Evolutionary conservation across 2,113 vertebrate species (phyloP), one percentile per base, ranked within the genome.

Genomic region (Albula goreensis): DNA sequence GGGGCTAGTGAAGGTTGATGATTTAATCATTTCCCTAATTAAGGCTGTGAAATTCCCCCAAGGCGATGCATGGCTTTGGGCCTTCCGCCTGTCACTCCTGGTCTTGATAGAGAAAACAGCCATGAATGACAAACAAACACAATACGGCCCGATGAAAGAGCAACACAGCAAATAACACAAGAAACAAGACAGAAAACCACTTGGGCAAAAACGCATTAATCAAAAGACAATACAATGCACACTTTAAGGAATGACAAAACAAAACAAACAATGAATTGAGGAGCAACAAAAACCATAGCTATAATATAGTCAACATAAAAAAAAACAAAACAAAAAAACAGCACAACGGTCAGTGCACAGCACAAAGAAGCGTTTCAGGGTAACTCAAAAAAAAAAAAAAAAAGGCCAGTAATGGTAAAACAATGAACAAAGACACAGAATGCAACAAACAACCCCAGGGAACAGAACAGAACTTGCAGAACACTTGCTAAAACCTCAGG

Each of bases 21-120:
- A 87, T 82, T 86, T 63, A 88, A 85, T 83, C 78, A 81, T 15
- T 52, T 25, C 60, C n/a, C 17, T 53, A 52, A 80, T 86, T 79
- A 63, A 22, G 56, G 77, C 66, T 51, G 15, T 60, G 74, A 53
- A 78, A 83, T 56, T 77, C 0, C 31, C 60, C 50, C 22, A 31
- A 82, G 60, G 49, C 22, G 50, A 51, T 74, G 50, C 49, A 50
- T 19, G 63, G 63, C 41, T 31, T 15, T n/a, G 56, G 74, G 52
- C 41, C 41, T 6, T 41, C 13, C n/a, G 25, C 2, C 13, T 85
- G 74, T 63, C 78, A 85, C 41, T 53, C 48, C 56, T 80, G 19
- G 17, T 80, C 66, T 74, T 6, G 8, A 25, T 74, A 74, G 70
- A 12, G 13, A 49, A 79, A 79, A 79, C 17, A 48, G 41, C 12